Percentiles rank a stretch among this genome's conserved stretches.
Conservation (phyloP, 2,888 invertebrate genomes). For the Amblyjoppa fuscipennis region DNA sequence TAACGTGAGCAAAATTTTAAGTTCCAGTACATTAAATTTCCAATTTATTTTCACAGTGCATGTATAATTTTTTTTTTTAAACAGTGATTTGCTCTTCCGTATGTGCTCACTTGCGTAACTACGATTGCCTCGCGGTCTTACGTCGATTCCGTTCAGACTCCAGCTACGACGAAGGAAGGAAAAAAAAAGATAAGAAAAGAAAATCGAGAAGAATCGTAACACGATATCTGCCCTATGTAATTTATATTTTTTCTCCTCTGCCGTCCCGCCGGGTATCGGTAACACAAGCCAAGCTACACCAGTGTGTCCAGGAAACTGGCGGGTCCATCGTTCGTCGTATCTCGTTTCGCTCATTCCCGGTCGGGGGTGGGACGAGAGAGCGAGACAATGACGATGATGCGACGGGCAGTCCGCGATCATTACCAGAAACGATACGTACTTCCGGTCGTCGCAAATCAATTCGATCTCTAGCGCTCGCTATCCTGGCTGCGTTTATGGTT, state of each 20-base stretch:
- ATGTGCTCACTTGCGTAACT: background rate
- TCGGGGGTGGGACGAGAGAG: slow-evolving; percentile 24
- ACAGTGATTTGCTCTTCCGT: no score
- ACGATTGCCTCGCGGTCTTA: background rate
- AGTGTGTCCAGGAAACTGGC: slow-evolving; percentile 45
- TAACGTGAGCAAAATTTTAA: no score
- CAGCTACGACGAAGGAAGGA: background rate
- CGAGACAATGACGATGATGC: slow-evolving; percentile 79
- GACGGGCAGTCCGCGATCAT: slow-evolving; percentile 78
- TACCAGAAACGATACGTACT: slow-evolving; percentile 83
- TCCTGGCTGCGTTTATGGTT: slow-evolving; percentile 80
- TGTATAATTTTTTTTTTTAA: background rate
- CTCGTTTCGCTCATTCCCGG: slow-evolving; percentile 59
- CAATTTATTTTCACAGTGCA: background rate
- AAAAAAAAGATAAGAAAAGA: slow-evolving; percentile 1
- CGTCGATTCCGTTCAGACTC: background rate
- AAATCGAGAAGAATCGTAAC: slow-evolving; percentile 51
- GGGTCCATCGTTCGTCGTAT: slow-evolving; percentile 59
- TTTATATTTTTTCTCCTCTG: slow-evolving; percentile 46
- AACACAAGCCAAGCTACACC: slow-evolving; percentile 21
- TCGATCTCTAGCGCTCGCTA: slow-evolving; percentile 73
- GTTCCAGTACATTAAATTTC: no score
- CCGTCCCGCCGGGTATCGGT: slow-evolving; percentile 47
- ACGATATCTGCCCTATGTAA: slow-evolving; percentile 44
- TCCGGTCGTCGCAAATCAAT: slow-evolving; percentile 84